Percentiles rank a stretch among this genome's conserved stretches.
Evolutionary conservation across 2,888 invertebrate species (phyloP).

Genomic region (Pantelozetes paolii): DNA sequence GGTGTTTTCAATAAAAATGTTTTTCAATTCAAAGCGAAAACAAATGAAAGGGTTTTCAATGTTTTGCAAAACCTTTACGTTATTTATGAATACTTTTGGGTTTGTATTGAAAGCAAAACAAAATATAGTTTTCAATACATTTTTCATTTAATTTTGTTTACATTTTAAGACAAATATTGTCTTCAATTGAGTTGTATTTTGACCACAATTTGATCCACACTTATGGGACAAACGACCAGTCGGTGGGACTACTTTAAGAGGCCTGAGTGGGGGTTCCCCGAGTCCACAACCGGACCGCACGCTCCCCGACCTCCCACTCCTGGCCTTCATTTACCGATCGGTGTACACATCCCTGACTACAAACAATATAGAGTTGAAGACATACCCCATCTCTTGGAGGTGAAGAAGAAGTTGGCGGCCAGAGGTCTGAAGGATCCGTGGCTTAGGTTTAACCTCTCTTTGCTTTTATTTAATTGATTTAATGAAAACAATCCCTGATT

Average conservation of each 20-base stretch:
- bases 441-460: slow-evolving; percentile 60
- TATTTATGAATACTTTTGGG: no score
- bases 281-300: background rate
- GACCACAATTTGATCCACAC: background rate
- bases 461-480: background rate
- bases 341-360: slow-evolving; percentile 62
- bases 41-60: no score
- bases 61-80: no score
- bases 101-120: no score
- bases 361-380: slow-evolving; percentile 68
- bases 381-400: slow-evolving; percentile 62
- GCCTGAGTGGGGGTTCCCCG: slow-evolving; percentile 16
- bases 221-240: background rate
- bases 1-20: no score
- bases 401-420: slow-evolving; percentile 63
- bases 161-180: no score
- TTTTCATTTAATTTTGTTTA: no score
- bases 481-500: slow-evolving; percentile 33
- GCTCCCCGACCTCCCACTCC: slow-evolving; percentile 37
- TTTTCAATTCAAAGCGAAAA: no score
- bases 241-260: background rate
- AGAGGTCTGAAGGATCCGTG: slow-evolving; percentile 78
- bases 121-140: no score
- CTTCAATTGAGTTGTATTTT: no score
- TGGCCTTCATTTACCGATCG: slow-evolving; percentile 32